Conservation (phyloP, 2,888 invertebrate genomes). For the Metalampra italica region DNA sequence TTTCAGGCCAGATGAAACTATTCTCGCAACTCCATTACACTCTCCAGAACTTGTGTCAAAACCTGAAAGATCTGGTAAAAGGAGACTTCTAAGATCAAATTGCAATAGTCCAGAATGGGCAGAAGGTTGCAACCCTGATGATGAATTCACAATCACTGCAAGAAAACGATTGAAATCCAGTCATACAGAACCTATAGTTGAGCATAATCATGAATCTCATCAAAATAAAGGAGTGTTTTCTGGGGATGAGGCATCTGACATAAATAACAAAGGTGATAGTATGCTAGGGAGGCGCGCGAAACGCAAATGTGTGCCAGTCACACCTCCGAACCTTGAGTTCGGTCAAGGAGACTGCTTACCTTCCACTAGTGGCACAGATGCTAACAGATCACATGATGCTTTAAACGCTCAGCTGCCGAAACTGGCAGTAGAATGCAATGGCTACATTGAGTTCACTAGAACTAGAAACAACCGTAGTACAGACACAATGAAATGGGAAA, state of each 20-base stretch:
- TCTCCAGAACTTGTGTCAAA: constrained; percentile 48
- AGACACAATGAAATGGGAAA: constrained; percentile 77
- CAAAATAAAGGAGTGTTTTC: constrained; percentile 33
- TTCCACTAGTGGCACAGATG: constrained; percentile 61
- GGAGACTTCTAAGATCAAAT: constrained; percentile 39
- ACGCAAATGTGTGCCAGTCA: constrained; percentile 48
- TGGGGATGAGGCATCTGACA: constrained; percentile 30
- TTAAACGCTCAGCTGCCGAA: constrained; percentile 63
- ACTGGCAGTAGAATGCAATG: constrained; percentile 66
- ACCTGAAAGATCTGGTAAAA: constrained; percentile 39
- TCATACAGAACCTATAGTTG: constrained; percentile 14
- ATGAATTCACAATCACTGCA: constrained; percentile 26
- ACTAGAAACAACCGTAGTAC: constrained; percentile 49
- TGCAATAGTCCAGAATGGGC: constrained; percentile 68
- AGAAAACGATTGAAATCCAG: constrained; percentile 38
- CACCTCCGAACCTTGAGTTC: constrained; percentile 60
- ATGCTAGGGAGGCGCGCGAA: constrained; percentile 31
- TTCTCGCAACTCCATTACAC: constrained; percentile 42
- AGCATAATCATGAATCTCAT: constrained; percentile 14
- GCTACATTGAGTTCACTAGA: constrained; percentile 64
- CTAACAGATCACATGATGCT: constrained; percentile 55
- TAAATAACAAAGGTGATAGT: constrained; percentile 56
- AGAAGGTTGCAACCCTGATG: constrained; percentile 50
- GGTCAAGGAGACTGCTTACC: constrained; percentile 72
- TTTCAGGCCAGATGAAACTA: constrained; percentile 52